Evolutionary conservation across 2,888 invertebrate genomes (phyloP), one percentile per base, ranked within the genome.

Genomic region (Smittia aterrima): DNA sequence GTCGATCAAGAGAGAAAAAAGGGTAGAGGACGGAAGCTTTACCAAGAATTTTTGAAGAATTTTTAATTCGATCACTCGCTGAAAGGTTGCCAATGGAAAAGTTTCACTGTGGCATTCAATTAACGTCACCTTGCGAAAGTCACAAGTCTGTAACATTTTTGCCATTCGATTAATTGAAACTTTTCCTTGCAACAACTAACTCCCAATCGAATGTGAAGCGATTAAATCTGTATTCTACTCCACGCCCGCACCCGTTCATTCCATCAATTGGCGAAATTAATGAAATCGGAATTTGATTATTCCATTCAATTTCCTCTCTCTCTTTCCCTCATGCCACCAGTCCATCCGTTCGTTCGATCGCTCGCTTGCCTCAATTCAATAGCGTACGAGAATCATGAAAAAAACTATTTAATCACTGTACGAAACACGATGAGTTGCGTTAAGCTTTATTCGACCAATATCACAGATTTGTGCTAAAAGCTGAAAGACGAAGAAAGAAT

Each of bases 331-430:
- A n/a, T n/a, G 32, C 32, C 32, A 32, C 32, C 9, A 3, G 32
- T 32, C 32, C 32, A n/a, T n/a, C n/a, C n/a, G n/a, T n/a, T n/a
- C n/a, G n/a, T n/a, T n/a, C 38, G 6, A 38, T 38, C 38, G 47
- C 11, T n/a, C 47, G 16, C n/a, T n/a, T 11, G 47, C 47, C 16
- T 47, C 47, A 11, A 2, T n/a, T 47, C 47, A 47, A 47, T n/a
- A 47, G 47, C 47, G 47, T n/a, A 47, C 47, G 16, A 47, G 16
- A 47, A 47, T 47, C 47, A 47, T 47, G 47, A n/a, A 47, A 32
- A n/a, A 47, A 47, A 47, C 47, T 47, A 47, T 47, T 47, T 47
- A 47, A 47, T 47, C 47, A 47, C 47, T 47, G 47, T 47, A 47
- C 47, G 47, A n/a, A n/a, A 47, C 47, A 47, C 47, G 47, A 47